These are phyloP conservation scores for Pungitius pungitius DNA, from an alignment of 2,113 vertebrate genomes.

Conservation along the genomic window DNA sequence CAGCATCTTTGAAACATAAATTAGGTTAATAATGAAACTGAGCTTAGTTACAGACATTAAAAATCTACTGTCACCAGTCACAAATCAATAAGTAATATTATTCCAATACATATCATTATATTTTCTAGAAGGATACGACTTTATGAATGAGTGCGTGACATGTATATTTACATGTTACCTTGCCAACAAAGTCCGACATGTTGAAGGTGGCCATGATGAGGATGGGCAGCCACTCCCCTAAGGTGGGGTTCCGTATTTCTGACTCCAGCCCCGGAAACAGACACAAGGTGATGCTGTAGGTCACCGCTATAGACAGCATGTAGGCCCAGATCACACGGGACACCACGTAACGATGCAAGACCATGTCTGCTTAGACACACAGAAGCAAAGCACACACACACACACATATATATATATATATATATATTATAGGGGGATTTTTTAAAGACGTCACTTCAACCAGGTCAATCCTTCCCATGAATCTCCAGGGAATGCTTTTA, in stretches of 20 bases:
- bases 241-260: conserved; percentile 88
- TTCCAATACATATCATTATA: no score
- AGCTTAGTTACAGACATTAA: not conserved
- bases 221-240: conserved; percentile 97
- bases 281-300: conserved; percentile 98
- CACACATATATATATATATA: not conserved
- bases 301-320: conserved; percentile 96
- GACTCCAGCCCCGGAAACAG: conserved; percentile 96
- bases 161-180: conserved; percentile 72
- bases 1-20: not conserved
- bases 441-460: conserved; percentile 5
- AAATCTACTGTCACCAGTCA: no score
- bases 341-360: conserved; percentile 93
- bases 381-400: conserved; percentile 1
- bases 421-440: not conserved
- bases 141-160: not conserved
- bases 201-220: conserved; percentile 99
- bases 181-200: conserved; percentile 97
- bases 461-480: not conserved
- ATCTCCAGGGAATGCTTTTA: conserved; percentile 19
- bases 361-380: conserved; percentile 84
- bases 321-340: conserved; percentile 95
- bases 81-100: no score
- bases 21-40: not conserved
- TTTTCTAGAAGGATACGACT: no score